Evolutionary conservation across 2,888 invertebrate genomes (phyloP).

Genomic region (Clostera curtula): DNA sequence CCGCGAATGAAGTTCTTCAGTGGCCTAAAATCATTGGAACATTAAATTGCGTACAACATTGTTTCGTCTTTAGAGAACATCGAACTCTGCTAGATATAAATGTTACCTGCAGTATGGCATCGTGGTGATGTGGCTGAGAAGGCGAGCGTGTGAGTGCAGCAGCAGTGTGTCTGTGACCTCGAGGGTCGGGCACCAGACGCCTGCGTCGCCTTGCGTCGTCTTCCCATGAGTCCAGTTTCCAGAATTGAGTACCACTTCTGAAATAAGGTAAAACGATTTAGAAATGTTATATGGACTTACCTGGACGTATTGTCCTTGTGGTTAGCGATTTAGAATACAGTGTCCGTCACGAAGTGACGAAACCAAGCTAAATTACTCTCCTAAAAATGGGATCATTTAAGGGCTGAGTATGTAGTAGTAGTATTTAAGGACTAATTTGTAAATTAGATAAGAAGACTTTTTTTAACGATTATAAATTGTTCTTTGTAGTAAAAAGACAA

Average conservation of each 20-base stretch:
- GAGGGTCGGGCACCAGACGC: constrained; percentile 95
- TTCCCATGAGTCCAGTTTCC: constrained; percentile 99
- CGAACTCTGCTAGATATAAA: background rate
- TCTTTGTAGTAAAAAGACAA: no score
- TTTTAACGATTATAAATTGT: no score
- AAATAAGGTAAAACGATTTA: background rate
- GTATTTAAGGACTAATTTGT: no score
- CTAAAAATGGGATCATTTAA: no score
- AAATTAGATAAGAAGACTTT: no score
- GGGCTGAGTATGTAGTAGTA: no score
- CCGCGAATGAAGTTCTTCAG: constrained; percentile 95
- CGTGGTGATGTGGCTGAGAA: constrained; percentile 85
- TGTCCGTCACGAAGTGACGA: no score
- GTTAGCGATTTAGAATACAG: no score
- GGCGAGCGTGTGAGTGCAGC: constrained; percentile 87
- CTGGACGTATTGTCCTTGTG: no score
- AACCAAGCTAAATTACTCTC: no score
- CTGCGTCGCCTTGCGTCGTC: constrained; percentile 97
- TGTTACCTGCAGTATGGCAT: constrained; percentile 89
- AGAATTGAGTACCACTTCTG: constrained; percentile 75
- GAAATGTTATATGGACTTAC: background rate
- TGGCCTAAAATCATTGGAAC: constrained; percentile 75
- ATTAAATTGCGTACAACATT: background rate
- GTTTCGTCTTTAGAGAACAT: no score
- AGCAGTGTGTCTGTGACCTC: constrained; percentile 94